phyloP scores from a whole-genome alignment of 2,888 invertebrate species.

The Caenorhabditis becei region DNA sequence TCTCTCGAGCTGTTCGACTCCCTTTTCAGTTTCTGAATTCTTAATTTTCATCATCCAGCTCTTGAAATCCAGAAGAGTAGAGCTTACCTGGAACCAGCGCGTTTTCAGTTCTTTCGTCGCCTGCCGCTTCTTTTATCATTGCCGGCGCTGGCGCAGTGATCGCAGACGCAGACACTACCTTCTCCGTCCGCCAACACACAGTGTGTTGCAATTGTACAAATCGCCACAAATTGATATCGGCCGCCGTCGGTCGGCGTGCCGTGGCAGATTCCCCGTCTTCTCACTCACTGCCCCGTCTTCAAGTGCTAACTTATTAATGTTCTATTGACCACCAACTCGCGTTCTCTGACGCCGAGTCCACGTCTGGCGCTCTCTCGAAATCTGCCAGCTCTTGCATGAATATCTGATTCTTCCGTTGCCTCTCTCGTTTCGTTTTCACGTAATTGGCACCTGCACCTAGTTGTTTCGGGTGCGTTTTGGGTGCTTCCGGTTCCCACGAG shows the following conservation, averaged over 20 bases:
- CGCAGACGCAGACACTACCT: slow-evolving; percentile 49
- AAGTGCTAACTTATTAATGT: slow-evolving; percentile 45
- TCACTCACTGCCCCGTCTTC: not conserved
- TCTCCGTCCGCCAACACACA: slow-evolving; percentile 35
- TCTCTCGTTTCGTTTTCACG: not conserved
- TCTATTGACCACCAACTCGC: slow-evolving; percentile 13
- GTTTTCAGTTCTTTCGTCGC: slow-evolving; percentile 8
- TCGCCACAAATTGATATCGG: slow-evolving; percentile 59
- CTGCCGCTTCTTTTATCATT: slow-evolving; percentile 29
- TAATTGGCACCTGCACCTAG: slow-evolving; percentile 21
- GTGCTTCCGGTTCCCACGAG: not conserved
- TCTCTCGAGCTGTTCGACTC: too few relatives aligned
- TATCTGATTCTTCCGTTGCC: not conserved
- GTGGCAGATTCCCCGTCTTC: slow-evolving; percentile 7
- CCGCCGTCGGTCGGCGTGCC: slow-evolving; percentile 8
- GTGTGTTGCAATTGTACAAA: slow-evolving; percentile 57
- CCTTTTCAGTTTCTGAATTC: too few relatives aligned
- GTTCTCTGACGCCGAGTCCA: not conserved
- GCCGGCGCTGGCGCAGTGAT: slow-evolving; percentile 21
- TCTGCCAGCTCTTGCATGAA: slow-evolving; percentile 6
- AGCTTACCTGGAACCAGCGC: not conserved
- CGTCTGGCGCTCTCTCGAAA: not conserved
- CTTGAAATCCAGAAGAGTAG: too few relatives aligned
- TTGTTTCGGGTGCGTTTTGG: slow-evolving; percentile 16
- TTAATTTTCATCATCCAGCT: too few relatives aligned